Percentiles rank a stretch among this genome's conserved stretches.
phyloP scores from a whole-genome alignment of 1,140 invertebrate species.

The Drosophila rufa region DNA sequence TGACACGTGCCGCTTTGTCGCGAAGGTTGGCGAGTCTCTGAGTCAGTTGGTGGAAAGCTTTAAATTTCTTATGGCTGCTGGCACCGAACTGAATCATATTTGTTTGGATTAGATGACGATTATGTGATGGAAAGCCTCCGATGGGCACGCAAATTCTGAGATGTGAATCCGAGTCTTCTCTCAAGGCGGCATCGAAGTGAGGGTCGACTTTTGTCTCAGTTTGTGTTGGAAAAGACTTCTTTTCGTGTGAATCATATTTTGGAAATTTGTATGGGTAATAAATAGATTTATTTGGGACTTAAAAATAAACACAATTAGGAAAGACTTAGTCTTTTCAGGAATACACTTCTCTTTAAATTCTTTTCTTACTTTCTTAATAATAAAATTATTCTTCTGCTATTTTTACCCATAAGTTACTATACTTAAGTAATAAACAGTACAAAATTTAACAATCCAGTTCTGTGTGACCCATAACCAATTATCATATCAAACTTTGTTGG shows the following conservation, averaged over 20 bases:
- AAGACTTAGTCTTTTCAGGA: no score
- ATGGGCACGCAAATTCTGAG: constrained; percentile 31
- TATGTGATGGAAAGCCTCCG: constrained; percentile 13
- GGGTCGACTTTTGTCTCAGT: neutral
- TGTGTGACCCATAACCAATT: neutral
- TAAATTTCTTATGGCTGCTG: constrained; percentile 30
- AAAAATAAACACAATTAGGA: no score
- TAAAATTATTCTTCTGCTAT: neutral
- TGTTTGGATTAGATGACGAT: constrained; percentile 28
- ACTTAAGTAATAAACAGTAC: no score
- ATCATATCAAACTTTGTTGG: neutral
- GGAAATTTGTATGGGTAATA: neutral
- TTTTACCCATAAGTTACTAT: no score
- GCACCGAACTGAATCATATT: constrained; percentile 29
- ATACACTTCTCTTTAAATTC: neutral
- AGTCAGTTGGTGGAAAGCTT: constrained; percentile 42
- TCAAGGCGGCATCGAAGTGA: constrained; percentile 6
- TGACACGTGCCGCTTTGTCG: constrained; percentile 35
- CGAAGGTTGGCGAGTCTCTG: constrained; percentile 20
- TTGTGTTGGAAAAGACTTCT: neutral
- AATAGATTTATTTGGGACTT: neutral
- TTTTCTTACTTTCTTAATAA: neutral
- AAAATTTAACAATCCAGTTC: neutral
- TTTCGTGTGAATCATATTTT: constrained; percentile 6
- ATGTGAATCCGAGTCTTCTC: neutral